phyloP scores from a whole-genome alignment of 2,797 vertebrate genomes.

The Rhodeus uyekii region DNA sequence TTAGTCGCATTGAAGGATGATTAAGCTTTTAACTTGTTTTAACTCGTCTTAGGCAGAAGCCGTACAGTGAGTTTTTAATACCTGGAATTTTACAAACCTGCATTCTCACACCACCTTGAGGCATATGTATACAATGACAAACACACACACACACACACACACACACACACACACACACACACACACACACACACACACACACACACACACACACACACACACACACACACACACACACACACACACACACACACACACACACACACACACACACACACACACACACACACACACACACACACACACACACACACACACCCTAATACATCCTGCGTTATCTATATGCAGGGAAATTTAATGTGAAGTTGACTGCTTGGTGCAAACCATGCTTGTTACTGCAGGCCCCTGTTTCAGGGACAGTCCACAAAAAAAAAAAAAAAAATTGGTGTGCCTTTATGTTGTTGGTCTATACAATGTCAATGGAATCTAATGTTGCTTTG shows the following conservation, averaged over 20 bases:
- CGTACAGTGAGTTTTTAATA: slow-evolving; percentile 34
- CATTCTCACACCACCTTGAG: slow-evolving; percentile 70
- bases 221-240: slow-evolving; percentile 53
- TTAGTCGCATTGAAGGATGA: slow-evolving; percentile 46
- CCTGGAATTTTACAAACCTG: slow-evolving; percentile 67
- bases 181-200: slow-evolving; percentile 50
- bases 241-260: slow-evolving; percentile 57
- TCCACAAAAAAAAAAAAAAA: not conserved
- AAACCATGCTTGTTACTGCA: slow-evolving; percentile 11
- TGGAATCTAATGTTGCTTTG: not conserved
- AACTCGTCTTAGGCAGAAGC: slow-evolving; percentile 63
- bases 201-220: slow-evolving; percentile 58
- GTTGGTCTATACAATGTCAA: not conserved
- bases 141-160: slow-evolving; percentile 60
- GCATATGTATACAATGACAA: slow-evolving; percentile 49
- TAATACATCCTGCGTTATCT: slow-evolving; percentile 56
- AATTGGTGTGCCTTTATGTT: no score
- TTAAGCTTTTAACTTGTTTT: slow-evolving; percentile 65
- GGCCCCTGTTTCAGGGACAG: not conserved
- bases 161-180: slow-evolving; percentile 49
- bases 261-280: slow-evolving; percentile 55
- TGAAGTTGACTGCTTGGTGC: slow-evolving; percentile 7
- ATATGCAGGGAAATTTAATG: slow-evolving; percentile 47
- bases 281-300: no score
- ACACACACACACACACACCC: slow-evolving; percentile 56